Percentiles rank a stretch among this genome's conserved stretches.
Conservation (phyloP, 37 sponge, comb jelly and placozoan genomes). For the Mnemiopsis leidyi region DNA sequence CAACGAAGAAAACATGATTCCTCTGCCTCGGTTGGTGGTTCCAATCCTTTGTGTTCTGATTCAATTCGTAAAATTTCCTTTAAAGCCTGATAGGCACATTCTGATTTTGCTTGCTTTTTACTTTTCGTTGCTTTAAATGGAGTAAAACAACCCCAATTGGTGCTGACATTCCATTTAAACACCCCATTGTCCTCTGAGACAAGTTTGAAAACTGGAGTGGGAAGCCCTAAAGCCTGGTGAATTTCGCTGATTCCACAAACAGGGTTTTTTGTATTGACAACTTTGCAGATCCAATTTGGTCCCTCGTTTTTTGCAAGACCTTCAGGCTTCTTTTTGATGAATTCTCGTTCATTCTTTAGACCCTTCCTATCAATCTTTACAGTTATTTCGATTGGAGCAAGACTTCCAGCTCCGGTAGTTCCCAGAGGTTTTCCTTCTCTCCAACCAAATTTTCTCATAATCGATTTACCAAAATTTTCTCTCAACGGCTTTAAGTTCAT, state of each 20-base stretch:
- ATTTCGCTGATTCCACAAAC: constrained; percentile 22
- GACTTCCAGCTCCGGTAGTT: constrained; percentile 17
- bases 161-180: constrained; percentile 30
- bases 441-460: constrained; percentile 57
- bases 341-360: not conserved
- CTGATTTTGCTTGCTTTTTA: constrained; percentile 59
- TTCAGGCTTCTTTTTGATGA: constrained; percentile 6
- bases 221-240: constrained; percentile 38
- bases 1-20: not conserved
- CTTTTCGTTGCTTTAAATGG: not conserved
- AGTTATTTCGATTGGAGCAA: constrained; percentile 42
- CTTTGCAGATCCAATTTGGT: constrained; percentile 42
- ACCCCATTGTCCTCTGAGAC: not conserved
- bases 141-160: constrained; percentile 44
- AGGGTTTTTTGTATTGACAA: constrained; percentile 18
- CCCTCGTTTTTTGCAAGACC: constrained; percentile 46
- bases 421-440: constrained; percentile 45
- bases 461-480: constrained; percentile 36
- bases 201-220: constrained; percentile 50
- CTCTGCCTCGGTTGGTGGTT: constrained; percentile 2
- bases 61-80: constrained; percentile 22
- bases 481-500: constrained; percentile 22
- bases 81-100: constrained; percentile 45
- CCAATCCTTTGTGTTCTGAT: not conserved
- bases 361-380: constrained; percentile 41